A percentile compares a stretch with the other conserved stretches of the same genome.
These are phyloP conservation scores for Bombycilla garrulus DNA, from an alignment of 2,113 vertebrate genomes.

Conservation along the genomic window DNA sequence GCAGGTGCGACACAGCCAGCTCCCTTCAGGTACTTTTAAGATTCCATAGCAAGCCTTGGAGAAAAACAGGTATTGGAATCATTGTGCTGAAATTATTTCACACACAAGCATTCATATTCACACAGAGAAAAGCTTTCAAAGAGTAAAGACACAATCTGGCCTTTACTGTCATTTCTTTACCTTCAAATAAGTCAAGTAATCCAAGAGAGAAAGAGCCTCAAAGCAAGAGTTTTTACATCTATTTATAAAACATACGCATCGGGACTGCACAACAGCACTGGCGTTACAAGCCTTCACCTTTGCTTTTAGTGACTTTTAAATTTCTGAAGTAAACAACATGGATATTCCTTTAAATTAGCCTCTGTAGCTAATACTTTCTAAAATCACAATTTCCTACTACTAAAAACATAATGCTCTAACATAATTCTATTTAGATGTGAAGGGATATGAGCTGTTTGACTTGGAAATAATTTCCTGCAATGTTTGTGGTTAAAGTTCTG, in stretches of 20 bases:
- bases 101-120: neutral
- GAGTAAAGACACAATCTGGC: neutral
- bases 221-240: neutral
- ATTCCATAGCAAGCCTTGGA: slow-evolving; percentile 96
- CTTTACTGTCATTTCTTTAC: neutral
- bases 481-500: neutral
- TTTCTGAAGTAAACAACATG: neutral
- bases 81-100: neutral
- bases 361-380: neutral
- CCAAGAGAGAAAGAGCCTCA: neutral
- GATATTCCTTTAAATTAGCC: neutral
- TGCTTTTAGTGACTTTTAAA: neutral
- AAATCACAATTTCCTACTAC: neutral
- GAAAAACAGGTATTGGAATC: neutral
- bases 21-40: slow-evolving; percentile 95
- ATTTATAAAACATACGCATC: neutral
- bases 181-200: neutral
- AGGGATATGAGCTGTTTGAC: neutral
- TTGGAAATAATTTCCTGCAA: neutral
- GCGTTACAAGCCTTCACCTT: neutral
- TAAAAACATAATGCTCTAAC: neutral
- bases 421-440: neutral
- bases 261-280: neutral
- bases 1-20: slow-evolving; percentile 96
- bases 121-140: neutral